These are phyloP conservation scores for Trichopoda pennipes DNA, from an alignment of 2,888 invertebrate species.

Conservation along the genomic window DNA sequence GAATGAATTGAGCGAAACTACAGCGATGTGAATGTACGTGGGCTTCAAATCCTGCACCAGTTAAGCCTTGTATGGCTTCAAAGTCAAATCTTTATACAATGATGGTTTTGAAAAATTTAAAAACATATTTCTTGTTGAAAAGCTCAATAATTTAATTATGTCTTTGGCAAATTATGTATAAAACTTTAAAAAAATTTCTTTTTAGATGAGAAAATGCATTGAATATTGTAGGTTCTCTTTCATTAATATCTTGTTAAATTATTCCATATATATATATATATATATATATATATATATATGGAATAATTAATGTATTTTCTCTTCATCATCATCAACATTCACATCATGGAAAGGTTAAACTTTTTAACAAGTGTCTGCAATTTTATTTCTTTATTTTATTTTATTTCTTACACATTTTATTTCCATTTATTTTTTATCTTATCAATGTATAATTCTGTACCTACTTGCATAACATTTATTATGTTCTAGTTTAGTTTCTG, in stretches of 20 bases:
- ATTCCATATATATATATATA: constrained; percentile 31
- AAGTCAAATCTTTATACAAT: too few species aligned
- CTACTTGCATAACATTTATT: constrained; percentile 66
- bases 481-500: constrained; percentile 58
- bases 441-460: constrained; percentile 55
- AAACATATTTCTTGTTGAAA: too few species aligned
- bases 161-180: too few species aligned
- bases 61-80: too few species aligned
- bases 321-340: constrained; percentile 6
- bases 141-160: too few species aligned
- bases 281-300: constrained; percentile 41
- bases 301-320: constrained; percentile 36
- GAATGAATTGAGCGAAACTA: too few species aligned
- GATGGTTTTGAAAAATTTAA: too few species aligned
- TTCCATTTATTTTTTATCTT: constrained; percentile 27
- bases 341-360: constrained; percentile 61
- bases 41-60: too few species aligned
- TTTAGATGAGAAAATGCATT: too few species aligned
- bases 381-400: constrained; percentile 31
- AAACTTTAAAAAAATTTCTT: too few species aligned
- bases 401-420: constrained; percentile 16
- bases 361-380: constrained; percentile 42
- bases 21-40: too few species aligned
- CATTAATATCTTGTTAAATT: constrained; percentile 24
- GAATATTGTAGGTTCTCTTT: too few species aligned